Evolutionary conservation across 2,797 vertebrate genomes (phyloP).

Genomic region (Propithecus deckenii): DNA sequence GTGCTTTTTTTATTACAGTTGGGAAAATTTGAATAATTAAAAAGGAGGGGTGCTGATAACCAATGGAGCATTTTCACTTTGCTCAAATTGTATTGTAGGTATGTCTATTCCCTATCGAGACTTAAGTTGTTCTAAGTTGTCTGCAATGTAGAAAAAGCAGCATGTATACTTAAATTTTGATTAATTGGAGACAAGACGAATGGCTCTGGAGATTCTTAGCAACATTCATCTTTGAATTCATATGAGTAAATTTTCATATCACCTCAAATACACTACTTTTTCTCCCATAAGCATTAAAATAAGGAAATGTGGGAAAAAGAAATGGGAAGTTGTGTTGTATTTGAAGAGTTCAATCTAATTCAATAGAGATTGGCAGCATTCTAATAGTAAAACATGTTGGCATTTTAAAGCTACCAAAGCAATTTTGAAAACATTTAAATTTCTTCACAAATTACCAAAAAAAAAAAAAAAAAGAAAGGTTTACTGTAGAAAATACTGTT

Average conservation of each 20-base stretch:
- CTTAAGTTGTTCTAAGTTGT: background rate
- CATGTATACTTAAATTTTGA: background rate
- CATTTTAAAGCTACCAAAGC: background rate
- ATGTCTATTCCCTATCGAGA: background rate
- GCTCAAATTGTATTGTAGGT: background rate
- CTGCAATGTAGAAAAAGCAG: background rate
- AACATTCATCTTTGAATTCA: background rate
- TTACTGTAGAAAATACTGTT: background rate
- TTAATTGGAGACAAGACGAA: background rate
- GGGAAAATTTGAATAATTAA: background rate
- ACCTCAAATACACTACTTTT: background rate
- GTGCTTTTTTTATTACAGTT: background rate
- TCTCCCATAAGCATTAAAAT: background rate
- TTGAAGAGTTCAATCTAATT: background rate
- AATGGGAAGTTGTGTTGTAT: background rate
- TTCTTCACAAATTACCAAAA: background rate
- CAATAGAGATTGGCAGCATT: background rate
- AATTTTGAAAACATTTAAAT: background rate
- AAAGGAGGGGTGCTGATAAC: background rate
- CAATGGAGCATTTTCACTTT: background rate
- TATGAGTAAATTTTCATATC: background rate
- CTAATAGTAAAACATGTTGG: background rate
- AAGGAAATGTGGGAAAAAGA: background rate
- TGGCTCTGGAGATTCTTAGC: background rate
- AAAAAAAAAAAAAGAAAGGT: background rate